Conservation (phyloP, 2,888 invertebrate genomes). For the Spatulosminthurus flaviceps region DNA sequence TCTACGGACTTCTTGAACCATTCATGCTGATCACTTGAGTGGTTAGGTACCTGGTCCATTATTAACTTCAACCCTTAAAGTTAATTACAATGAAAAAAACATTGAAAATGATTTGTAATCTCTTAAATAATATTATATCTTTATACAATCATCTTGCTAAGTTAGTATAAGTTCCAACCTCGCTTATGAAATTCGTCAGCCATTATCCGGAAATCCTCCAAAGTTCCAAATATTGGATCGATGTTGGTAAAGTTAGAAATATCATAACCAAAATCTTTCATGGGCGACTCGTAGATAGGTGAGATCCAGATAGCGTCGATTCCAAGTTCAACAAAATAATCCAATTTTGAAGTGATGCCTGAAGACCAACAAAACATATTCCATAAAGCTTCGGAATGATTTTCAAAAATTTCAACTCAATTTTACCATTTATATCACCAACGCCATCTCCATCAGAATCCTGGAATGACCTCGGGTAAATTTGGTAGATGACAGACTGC, state of each 20-base stretch:
- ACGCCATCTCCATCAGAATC: conserved; percentile 66
- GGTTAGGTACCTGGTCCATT: conserved; percentile 79
- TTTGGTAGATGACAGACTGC: conserved; percentile 65
- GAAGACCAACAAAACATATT: conserved; percentile 12
- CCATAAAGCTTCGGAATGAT: too few species aligned
- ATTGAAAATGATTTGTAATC: too few species aligned
- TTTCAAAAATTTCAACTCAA: too few species aligned
- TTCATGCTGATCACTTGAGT: conserved; percentile 73
- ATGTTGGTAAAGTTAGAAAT: conserved; percentile 80
- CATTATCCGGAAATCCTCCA: conserved; percentile 74
- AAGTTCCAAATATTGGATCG: conserved; percentile 77
- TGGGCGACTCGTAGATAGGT: conserved; percentile 83
- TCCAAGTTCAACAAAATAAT: conserved; percentile 72
- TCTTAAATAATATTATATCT: too few species aligned
- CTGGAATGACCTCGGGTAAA: conserved; percentile 65
- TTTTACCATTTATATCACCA: conserved; percentile 66
- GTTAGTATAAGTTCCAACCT: conserved; percentile 63
- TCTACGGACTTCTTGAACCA: conserved; percentile 78
- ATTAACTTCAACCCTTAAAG: conserved; percentile 20
- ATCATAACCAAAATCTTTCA: conserved; percentile 89
- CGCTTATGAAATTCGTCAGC: conserved; percentile 69
- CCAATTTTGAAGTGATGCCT: conserved; percentile 67
- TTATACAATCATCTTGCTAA: too few species aligned
- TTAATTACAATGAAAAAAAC: too few species aligned
- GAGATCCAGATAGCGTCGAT: conserved; percentile 84